These are phyloP conservation scores for Toxotes jaculatrix DNA, from an alignment of 2,113 vertebrate genomes.

Conservation along the genomic window DNA sequence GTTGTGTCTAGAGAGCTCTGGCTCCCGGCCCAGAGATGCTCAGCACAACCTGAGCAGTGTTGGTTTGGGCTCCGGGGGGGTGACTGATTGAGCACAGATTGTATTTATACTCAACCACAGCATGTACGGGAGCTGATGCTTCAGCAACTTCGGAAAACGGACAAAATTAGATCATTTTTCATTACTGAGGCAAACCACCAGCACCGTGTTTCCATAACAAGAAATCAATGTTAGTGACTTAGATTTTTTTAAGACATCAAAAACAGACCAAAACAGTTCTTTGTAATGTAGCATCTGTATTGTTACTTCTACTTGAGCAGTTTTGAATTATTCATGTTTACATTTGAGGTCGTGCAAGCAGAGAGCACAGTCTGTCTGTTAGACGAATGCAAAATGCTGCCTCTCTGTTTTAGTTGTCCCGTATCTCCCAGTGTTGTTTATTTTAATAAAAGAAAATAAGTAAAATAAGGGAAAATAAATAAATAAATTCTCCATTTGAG, in stretches of 20 bases:
- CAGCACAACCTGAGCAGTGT: constrained; percentile 55
- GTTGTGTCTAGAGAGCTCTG: constrained; percentile 62
- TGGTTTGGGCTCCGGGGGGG: constrained; percentile 42
- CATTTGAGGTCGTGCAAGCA: constrained; percentile 34
- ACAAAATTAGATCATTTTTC: constrained; percentile 33
- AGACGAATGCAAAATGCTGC: constrained; percentile 14
- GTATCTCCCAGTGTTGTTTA: not conserved
- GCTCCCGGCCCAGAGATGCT: constrained; percentile 67
- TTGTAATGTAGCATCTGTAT: constrained; percentile 35
- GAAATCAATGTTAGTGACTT: constrained; percentile 10
- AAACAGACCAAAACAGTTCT: constrained; percentile 1
- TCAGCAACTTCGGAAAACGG: constrained; percentile 23
- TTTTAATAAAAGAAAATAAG: not conserved
- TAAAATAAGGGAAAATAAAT: not conserved
- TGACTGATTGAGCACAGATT: constrained; percentile 64
- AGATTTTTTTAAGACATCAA: constrained; percentile 14
- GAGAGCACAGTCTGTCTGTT: constrained; percentile 23
- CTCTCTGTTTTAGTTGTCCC: not conserved
- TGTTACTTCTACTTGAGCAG: constrained; percentile 24
- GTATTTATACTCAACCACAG: constrained; percentile 46
- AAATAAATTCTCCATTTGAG: not conserved
- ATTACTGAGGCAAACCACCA: constrained; percentile 16
- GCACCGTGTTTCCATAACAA: not conserved
- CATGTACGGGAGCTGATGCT: constrained; percentile 23
- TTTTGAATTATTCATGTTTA: constrained; percentile 52